These are phyloP conservation scores for Elmis aenea DNA, from an alignment of 2,888 invertebrate species.

Conservation along the genomic window DNA sequence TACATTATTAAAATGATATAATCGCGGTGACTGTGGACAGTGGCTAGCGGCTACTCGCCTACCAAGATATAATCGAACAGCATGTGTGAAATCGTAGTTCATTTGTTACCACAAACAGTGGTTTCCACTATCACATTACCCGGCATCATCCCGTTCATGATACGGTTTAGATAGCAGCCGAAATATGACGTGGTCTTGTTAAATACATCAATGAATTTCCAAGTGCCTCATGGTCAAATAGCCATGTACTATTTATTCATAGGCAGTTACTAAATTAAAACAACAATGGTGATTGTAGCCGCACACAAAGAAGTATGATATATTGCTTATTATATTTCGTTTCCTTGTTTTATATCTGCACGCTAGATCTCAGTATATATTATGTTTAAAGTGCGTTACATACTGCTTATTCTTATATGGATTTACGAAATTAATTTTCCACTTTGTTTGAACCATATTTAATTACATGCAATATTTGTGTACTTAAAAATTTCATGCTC, in stretches of 20 bases:
- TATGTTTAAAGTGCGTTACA: constrained; percentile 3
- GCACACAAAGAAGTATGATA: constrained; percentile 9
- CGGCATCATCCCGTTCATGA: constrained; percentile 6
- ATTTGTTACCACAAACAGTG: constrained; percentile 25
- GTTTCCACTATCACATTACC: constrained; percentile 11
- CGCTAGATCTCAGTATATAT: constrained; percentile 4
- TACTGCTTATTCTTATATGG: not conserved
- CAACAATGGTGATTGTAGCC: constrained; percentile 18
- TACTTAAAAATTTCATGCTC: no score
- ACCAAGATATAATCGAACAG: constrained; percentile 29
- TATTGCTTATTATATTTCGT: constrained; percentile 10
- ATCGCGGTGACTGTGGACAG: constrained; percentile 14
- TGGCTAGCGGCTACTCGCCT: constrained; percentile 18
- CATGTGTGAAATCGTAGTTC: constrained; percentile 33
- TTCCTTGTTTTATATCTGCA: constrained; percentile 10
- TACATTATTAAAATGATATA: constrained; percentile 11
- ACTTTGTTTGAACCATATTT: no score
- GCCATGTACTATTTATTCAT: constrained; percentile 17
- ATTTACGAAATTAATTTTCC: no score
- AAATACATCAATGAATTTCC: constrained; percentile 9
- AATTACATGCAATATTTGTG: no score
- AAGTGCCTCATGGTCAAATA: constrained; percentile 6
- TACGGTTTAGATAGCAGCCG: constrained; percentile 7
- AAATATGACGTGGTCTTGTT: constrained; percentile 4
- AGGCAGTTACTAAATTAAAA: constrained; percentile 23